Evolutionary conservation across 2,797 vertebrate species (phyloP).

Genomic region (Mallotus villosus): DNA sequence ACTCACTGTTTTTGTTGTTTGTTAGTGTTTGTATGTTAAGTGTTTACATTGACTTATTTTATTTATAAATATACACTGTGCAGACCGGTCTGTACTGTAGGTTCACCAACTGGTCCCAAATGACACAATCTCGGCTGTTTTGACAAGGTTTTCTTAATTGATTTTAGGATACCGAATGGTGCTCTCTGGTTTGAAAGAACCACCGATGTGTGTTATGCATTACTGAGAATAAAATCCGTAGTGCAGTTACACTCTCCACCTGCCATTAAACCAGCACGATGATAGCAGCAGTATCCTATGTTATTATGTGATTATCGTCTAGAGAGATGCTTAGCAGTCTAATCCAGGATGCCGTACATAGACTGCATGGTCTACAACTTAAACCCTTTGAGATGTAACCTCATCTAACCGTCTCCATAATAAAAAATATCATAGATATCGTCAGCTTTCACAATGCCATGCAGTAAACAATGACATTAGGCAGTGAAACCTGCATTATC

Average conservation of each 20-base stretch:
- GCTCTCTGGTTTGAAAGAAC: no score
- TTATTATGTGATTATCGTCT: constrained; percentile 60
- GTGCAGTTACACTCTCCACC: neutral
- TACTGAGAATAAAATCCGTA: neutral
- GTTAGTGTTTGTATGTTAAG: neutral
- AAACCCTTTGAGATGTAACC: no score
- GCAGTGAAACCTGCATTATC: neutral
- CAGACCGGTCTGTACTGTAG: no score
- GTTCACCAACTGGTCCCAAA: no score
- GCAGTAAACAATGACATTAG: neutral
- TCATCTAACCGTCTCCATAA: no score
- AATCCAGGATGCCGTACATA: constrained; percentile 53
- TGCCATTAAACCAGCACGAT: neutral
- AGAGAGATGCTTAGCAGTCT: constrained; percentile 48
- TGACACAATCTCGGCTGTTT: no score
- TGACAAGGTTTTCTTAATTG: no score
- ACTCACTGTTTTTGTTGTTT: constrained; percentile 33
- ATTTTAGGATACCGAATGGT: no score
- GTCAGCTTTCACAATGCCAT: neutral
- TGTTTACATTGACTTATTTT: neutral
- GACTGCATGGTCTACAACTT: constrained; percentile 25
- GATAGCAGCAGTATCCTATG: constrained; percentile 1
- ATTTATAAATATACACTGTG: neutral
- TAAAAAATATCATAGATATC: constrained; percentile 3
- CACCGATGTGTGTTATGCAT: neutral